Conservation (phyloP, 2,113 vertebrate genomes). For the Nothocercus nigrocapillus region DNA sequence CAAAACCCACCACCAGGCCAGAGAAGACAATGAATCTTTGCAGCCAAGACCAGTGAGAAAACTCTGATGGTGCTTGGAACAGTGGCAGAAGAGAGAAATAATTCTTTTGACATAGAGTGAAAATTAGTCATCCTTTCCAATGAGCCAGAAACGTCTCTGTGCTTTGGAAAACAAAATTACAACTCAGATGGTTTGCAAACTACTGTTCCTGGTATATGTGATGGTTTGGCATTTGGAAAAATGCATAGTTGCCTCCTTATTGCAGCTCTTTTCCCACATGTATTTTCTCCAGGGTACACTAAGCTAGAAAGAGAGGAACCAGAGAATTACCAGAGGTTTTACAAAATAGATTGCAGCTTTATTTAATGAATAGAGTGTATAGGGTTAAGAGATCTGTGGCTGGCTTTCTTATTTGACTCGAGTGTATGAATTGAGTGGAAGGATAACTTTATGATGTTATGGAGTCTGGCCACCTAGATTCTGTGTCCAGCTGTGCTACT, state of each 20-base stretch:
- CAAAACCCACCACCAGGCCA: neutral
- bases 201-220: neutral
- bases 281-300: neutral
- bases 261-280: neutral
- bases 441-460: neutral
- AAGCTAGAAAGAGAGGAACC: neutral
- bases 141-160: neutral
- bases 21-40: neutral
- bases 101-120: neutral
- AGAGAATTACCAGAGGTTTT: neutral
- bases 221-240: neutral
- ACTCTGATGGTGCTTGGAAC: neutral
- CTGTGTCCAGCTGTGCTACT: neutral
- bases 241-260: neutral
- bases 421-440: neutral
- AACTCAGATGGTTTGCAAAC: neutral
- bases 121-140: neutral
- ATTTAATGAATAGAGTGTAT: neutral
- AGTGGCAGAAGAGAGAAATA: neutral
- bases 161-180: neutral
- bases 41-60: neutral
- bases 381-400: neutral
- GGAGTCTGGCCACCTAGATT: neutral
- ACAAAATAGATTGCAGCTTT: neutral
- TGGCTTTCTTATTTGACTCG: neutral